Base-by-base conservation (phyloP, 2,888 invertebrate genomes). In the Chydorus sphaericus region DNA sequence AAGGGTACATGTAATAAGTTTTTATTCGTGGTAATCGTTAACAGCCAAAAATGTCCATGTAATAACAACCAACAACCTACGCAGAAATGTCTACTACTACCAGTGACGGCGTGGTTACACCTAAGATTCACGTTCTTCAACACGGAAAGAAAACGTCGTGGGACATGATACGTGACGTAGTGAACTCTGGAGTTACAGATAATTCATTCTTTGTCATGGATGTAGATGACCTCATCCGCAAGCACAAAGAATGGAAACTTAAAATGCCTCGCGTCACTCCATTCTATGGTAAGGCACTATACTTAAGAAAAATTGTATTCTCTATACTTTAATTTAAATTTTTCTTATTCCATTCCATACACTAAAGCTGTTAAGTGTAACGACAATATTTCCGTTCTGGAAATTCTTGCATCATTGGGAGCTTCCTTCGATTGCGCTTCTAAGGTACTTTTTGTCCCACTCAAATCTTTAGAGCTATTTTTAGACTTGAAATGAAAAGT, bases 371-470 rank as follows among this genome's bases (percentile, higher is more conserved):
- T 98, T 60, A 98, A 98, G 71, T 98, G 97, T 74, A 97, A 98
- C 73, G 90, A 93, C 66, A 85, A 85, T 68, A 76, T 80, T 56
- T 73, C 82, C 61, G 79, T 98, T 58, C 73, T 98, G 62, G 80
- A 85, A 69, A 80, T 87, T 7, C 75, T 98, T 64, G 90, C 90
- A 20, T 80, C 86, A 28, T 76, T 94, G 62, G 97, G 96, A 50
- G 77, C 83, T 38, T 85, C 87, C 61, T 98, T 98, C 73, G 97
- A 98, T 74, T 98, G 97, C 75, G 97, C 97, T 54, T 94, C 94
- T 61, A 92, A 91, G 74, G 80, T 76, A n/a, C n/a, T n/a, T n/a
- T n/a, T n/a, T n/a, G n/a, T n/a, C n/a, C n/a, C n/a, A n/a, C n/a
- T 18, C 26, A 26, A 10, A 4, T 10, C 26, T 48, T 48, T 10